Evolutionary conservation across 2,797 vertebrate genomes (phyloP).

Genomic region (Amphiprion clarkii): DNA sequence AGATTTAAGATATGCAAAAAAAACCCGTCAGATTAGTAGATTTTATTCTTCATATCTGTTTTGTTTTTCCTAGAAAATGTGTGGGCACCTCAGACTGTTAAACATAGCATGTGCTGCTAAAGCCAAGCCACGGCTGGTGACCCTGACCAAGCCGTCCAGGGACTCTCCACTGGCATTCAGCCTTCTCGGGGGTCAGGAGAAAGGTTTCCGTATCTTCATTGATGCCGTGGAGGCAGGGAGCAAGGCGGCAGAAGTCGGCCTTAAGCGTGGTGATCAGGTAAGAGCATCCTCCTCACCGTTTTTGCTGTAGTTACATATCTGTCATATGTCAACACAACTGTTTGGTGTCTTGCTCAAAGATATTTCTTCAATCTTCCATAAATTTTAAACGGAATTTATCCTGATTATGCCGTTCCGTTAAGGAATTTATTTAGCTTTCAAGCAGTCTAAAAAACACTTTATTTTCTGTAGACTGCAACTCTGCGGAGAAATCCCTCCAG

Average conservation of each 20-base stretch:
- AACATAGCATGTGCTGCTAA: slow-evolving; percentile 99
- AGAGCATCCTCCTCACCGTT: background rate
- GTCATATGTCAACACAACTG: too few relatives aligned
- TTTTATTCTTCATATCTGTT: background rate
- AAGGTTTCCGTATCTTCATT: slow-evolving; percentile 97
- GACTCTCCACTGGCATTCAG: slow-evolving; percentile 96
- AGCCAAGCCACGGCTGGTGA: slow-evolving; percentile 96
- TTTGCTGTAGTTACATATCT: too few relatives aligned
- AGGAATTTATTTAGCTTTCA: background rate
- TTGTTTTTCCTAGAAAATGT: slow-evolving; percentile 92
- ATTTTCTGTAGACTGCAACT: slow-evolving; percentile 15
- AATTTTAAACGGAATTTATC: background rate
- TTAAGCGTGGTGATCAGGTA: slow-evolving; percentile 98
- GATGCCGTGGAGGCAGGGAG: slow-evolving; percentile 95
- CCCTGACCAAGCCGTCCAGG: slow-evolving; percentile 95
- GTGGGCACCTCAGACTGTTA: slow-evolving; percentile 97
- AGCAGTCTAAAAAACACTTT: background rate
- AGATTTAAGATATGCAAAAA: background rate
- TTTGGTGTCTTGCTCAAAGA: background rate
- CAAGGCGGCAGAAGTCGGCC: slow-evolving; percentile 95
- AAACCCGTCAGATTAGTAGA: background rate
- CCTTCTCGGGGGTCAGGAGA: slow-evolving; percentile 96
- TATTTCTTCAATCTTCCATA: background rate
- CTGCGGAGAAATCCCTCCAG: slow-evolving; percentile 8
- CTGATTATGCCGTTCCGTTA: background rate